Conservation (phyloP, 2,797 vertebrate species). For the Myotis daubentonii region DNA sequence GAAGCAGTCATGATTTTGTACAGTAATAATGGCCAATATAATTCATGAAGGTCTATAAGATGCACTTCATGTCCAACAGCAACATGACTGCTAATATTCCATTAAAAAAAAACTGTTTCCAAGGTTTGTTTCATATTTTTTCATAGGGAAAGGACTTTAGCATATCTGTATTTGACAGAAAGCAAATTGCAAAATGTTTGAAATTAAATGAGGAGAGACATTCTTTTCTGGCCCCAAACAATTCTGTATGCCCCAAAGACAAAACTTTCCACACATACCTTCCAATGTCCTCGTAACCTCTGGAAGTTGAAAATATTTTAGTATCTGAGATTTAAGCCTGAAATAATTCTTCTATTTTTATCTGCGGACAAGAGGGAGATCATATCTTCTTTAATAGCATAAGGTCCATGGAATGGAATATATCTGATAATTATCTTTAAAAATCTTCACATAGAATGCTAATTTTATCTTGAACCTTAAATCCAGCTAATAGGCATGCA, state of each 20-base stretch:
- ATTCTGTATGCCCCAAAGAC: not conserved
- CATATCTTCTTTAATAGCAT: not conserved
- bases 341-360: constrained; percentile 48
- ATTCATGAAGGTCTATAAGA: not conserved
- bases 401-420: not conserved
- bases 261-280: not conserved
- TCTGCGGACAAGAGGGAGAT: not conserved
- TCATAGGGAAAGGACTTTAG: not conserved
- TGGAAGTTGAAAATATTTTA: constrained; percentile 28
- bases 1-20: not conserved
- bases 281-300: not conserved
- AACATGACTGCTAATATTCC: not conserved
- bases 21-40: not conserved
- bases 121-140: constrained; percentile 11
- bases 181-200: not conserved
- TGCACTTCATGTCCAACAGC: not conserved
- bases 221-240: not conserved
- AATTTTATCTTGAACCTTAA: constrained; percentile 53
- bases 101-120: not conserved
- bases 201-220: not conserved
- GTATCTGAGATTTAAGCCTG: not conserved
- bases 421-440: not conserved
- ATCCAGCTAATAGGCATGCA: not conserved
- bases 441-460: not conserved
- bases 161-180: not conserved